Evolutionary conservation across 2,888 invertebrate species (phyloP).

Genomic region (Tanypteryx hageni): DNA sequence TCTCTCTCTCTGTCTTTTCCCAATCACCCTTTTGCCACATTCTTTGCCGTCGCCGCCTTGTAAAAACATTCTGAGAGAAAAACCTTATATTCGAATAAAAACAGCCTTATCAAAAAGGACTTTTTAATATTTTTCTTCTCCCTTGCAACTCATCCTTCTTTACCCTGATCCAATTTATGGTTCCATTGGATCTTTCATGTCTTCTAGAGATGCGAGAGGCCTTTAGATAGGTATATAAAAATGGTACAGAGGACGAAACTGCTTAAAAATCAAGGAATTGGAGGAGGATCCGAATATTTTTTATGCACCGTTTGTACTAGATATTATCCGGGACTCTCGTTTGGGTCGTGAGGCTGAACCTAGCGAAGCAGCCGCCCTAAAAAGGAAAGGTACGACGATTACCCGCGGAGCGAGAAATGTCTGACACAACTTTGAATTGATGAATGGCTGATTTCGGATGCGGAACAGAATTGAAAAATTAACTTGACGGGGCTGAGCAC

Average conservation of each 20-base stretch:
- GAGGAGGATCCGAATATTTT: background rate
- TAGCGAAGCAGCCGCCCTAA: background rate
- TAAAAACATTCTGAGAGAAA: background rate
- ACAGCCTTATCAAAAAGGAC: background rate
- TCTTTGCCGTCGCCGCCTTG: background rate
- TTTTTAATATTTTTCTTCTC: background rate
- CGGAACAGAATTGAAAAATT: background rate
- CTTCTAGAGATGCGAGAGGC: background rate
- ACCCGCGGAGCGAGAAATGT: background rate
- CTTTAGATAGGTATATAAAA: background rate
- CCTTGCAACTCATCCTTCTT: background rate
- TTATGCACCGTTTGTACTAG: background rate
- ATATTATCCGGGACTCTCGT: background rate
- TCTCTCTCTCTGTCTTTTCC: background rate
- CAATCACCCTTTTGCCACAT: background rate
- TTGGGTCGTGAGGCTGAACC: background rate
- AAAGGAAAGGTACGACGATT: background rate
- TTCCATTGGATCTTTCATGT: constrained; percentile 28
- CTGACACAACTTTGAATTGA: background rate
- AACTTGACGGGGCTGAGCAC: background rate
- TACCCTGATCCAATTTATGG: constrained; percentile 1
- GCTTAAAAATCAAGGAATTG: constrained; percentile 10
- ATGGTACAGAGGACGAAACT: background rate
- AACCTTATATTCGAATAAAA: background rate
- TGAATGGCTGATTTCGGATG: background rate